A percentile compares a stretch with the other conserved stretches of the same genome.
Evolutionary conservation across 2,888 invertebrate genomes (phyloP).

Genomic region (Spilosoma lubricipeda): DNA sequence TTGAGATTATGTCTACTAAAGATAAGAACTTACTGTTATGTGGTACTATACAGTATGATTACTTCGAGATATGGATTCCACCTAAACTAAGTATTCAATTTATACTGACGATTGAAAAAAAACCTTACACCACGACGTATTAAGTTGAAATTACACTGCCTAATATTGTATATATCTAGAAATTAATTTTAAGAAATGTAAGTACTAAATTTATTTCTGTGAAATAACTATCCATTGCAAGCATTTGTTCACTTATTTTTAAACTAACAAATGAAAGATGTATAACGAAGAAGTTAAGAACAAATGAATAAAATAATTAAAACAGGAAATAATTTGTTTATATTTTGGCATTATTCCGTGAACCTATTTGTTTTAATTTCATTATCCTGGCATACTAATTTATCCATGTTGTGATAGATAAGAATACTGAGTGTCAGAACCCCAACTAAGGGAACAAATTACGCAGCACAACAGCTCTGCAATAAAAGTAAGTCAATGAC

Average conservation of each 20-base stretch:
- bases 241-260: neutral
- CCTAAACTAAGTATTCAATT: neutral
- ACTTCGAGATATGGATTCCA: no score
- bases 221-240: constrained; percentile 2
- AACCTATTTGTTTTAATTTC: neutral
- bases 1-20: neutral
- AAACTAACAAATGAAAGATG: constrained; percentile 2
- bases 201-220: constrained; percentile 4
- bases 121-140: neutral
- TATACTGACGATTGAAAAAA: neutral
- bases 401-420: no score
- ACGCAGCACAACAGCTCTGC: no score
- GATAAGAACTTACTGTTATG: neutral
- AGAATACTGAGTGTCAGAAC: no score
- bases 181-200: neutral
- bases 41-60: neutral
- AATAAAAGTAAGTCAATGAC: no score
- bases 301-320: neutral
- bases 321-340: neutral
- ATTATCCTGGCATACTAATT: neutral
- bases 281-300: neutral
- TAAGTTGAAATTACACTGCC: neutral
- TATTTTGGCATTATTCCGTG: neutral
- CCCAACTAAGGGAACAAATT: no score
- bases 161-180: neutral